Base-by-base conservation (phyloP, 1,140 invertebrate genomes). In the Drosophila eugracilis region DNA sequence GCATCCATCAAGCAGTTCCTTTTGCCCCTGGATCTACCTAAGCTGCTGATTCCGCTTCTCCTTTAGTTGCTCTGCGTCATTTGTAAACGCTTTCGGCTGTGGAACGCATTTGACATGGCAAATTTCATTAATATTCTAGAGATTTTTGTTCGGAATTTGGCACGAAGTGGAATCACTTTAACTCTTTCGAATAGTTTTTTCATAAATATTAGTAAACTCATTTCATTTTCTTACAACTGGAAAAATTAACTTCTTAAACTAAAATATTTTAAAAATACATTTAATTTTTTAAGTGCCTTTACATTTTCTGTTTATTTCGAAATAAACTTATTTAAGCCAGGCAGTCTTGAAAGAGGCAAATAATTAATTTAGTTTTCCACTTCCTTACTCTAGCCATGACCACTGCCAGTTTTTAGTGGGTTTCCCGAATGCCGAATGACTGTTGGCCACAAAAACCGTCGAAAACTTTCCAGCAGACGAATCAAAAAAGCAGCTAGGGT, bases 381-480 rank as follows among this genome's bases (percentile, higher is more conserved):
- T 52, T 32, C 17, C 54, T 62, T 26, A 57, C 7, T 24, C 22
- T 28, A 22, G 37, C 52, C 52, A 36, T 36, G 42, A 48, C 70
- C 52, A 32, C 34, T 52, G 54, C n/a, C 39, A 12, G 81, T 73
- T 74, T 57, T 83, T 88, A 76, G 60, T 67, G 60, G 83, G 78
- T 75, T 86, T 89, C 83, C 83, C 66, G 83, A 83, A 86, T 70
- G 78, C 80, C 80, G 37, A 41, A 41, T 42, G 67, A 78, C 76
- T 59, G 71, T 58, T 41, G 54, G 60, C 67, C 59, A 49, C 42
- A 73, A 53, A 58, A 73, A 80, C 71, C 58, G 57, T 49, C 48
- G 54, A 49, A 72, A 73, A 72, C 54, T 72, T 72, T 59, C 7
- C 62, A 36, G 22, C 47, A 69, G 65, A 53, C 45, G 63, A n/a